Percentiles rank a stretch among this genome's conserved stretches.
phyloP scores from a whole-genome alignment of 1,140 invertebrate species.

The Radopholus similis region DNA sequence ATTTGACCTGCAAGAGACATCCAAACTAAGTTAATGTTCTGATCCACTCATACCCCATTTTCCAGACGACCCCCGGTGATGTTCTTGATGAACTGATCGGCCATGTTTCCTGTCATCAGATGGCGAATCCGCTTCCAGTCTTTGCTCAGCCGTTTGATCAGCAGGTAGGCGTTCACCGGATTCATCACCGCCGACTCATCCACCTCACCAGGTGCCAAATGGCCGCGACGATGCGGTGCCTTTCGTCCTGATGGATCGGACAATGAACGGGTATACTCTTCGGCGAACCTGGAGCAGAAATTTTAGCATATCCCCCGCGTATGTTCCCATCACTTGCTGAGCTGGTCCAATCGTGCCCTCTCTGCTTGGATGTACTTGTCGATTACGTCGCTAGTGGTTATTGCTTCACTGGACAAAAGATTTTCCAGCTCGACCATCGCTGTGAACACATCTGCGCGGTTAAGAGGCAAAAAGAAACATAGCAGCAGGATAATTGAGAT shows the following conservation, averaged over 20 bases:
- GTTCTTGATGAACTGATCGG: constrained; percentile 47
- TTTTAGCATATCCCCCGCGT: background rate
- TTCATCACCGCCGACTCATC: constrained; percentile 33
- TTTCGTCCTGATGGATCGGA: background rate
- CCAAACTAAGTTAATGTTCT: constrained; percentile 6
- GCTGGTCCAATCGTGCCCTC: constrained; percentile 16
- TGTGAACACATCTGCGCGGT: constrained; percentile 39
- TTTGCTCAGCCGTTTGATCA: constrained; percentile 35
- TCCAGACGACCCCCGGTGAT: constrained; percentile 38
- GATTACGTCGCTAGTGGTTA: constrained; percentile 26
- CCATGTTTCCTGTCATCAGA: constrained; percentile 36
- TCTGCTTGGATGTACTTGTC: constrained; percentile 42
- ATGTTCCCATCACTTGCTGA: constrained; percentile 36
- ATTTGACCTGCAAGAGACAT: constrained; percentile 39
- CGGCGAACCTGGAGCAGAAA: constrained; percentile 19
- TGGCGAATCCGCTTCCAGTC: constrained; percentile 39
- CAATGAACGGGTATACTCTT: constrained; percentile 22
- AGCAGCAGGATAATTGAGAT: no score
- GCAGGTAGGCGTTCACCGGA: constrained; percentile 45
- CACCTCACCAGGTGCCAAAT: background rate
- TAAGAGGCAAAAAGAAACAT: background rate
- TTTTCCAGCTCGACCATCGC: constrained; percentile 50
- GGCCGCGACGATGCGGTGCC: background rate
- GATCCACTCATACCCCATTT: constrained; percentile 41
- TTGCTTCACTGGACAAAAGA: constrained; percentile 34